These are phyloP conservation scores for Dasyurus viverrinus DNA, from an alignment of 2,113 vertebrate genomes.

Conservation along the genomic window DNA sequence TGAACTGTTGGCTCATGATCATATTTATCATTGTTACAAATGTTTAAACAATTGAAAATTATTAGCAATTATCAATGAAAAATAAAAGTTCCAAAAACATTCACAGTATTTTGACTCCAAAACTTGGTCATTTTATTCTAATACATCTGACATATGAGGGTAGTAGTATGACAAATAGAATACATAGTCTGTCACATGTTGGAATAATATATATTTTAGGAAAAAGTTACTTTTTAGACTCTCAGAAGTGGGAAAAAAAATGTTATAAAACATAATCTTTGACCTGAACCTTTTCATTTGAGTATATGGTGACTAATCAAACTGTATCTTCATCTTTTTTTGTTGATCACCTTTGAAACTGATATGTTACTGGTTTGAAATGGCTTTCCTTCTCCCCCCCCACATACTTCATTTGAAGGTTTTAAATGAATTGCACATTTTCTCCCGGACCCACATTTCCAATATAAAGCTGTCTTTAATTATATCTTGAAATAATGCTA, in stretches of 20 bases:
- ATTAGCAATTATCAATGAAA: neutral
- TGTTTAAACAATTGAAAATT: neutral
- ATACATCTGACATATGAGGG: neutral
- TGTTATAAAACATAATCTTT: neutral
- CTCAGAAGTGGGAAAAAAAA: neutral
- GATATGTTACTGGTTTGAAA: conserved; percentile 70
- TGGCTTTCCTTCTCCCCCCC: neutral
- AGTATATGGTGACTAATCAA: neutral
- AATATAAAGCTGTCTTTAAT: conserved; percentile 76
- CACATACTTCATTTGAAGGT: conserved; percentile 61
- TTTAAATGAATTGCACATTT: conserved; percentile 78
- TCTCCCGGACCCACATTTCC: conserved; percentile 70
- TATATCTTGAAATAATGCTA: conserved; percentile 71
- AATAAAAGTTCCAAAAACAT: neutral
- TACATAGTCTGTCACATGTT: neutral
- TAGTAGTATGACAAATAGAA: neutral
- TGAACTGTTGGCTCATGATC: neutral
- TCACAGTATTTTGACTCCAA: neutral
- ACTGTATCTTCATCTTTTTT: conserved; percentile 74
- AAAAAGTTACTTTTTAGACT: neutral
- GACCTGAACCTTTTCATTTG: neutral
- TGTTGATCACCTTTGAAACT: conserved; percentile 73
- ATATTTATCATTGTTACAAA: neutral
- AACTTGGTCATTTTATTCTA: neutral
- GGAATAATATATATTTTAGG: neutral